Base-by-base conservation (phyloP, 2,113 vertebrate genomes). In the Callionymus lyra region DNA sequence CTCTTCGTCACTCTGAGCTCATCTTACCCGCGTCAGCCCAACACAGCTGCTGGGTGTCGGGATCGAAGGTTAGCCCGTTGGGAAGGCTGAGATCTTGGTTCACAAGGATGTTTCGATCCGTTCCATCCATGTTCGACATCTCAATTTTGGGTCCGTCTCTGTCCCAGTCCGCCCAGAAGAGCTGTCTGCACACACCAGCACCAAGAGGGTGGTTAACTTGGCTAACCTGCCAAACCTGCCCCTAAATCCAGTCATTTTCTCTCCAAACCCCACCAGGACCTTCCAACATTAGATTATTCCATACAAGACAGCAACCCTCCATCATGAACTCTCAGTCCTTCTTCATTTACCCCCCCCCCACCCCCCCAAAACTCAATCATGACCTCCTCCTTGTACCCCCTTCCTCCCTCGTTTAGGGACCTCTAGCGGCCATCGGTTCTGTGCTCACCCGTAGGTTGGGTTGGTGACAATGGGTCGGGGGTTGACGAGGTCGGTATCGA, bases 161-260 rank as follows among this genome's bases (percentile, higher is more conserved):
- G 77, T 97, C 88, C 94, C 94, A 98, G 72, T 98, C 94, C 15
- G 92, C 85, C 94, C 94, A 96, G 49, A 90, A 97, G 11, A 98
- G 77, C 35, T 85, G 90, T 50, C 93, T 98, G 63, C 33, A 53
- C 13, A 12, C n/a, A 6, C 4, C n/a, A 12, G 10, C 44, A 13
- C 3, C 16, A 38, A 10, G 18, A 52, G 6, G 14, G 8, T 42
- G 50, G 4, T 37, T n/a, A 39, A 32, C 53, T 2, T 8, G 19
- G 31, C 12, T 17, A 6, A 36, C 16, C 16, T 8, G 1, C 16
- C 10, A 31, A 38, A 3, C 3, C 33, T 47, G 2, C 10, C 21
- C 3, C 2, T 6, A 12, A n/a, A n/a, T n/a, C n/a, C n/a, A n/a
- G n/a, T n/a, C n/a, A n/a, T n/a, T n/a, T n/a, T n/a, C n/a, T n/a